A percentile compares a stretch with the other conserved stretches of the same genome.
These are phyloP conservation scores for Caenorhabditis sulstoni DNA, from an alignment of 2,888 invertebrate genomes.

Conservation along the genomic window DNA sequence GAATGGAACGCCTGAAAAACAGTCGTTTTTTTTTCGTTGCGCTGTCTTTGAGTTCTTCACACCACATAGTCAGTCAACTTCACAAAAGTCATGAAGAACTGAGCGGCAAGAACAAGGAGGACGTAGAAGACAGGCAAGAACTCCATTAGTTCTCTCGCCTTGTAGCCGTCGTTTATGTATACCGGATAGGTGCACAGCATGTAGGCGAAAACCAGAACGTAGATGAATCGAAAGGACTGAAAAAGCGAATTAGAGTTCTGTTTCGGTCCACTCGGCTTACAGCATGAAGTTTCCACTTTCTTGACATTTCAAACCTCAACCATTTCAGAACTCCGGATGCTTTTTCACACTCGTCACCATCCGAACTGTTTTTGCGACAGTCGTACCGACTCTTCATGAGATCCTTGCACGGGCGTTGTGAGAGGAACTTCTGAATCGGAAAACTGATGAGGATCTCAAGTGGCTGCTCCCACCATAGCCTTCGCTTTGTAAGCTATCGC, in stretches of 20 bases:
- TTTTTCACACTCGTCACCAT: too few species aligned
- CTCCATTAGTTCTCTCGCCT: neutral
- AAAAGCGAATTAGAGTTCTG: neutral
- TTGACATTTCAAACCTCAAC: neutral
- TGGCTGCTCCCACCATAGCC: constrained; percentile 30
- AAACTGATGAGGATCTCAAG: neutral
- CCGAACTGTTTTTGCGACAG: neutral
- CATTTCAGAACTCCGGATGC: neutral
- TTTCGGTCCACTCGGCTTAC: constrained; percentile 5
- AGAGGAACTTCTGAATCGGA: constrained; percentile 22
- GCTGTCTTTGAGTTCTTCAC: neutral
- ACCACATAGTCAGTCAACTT: constrained; percentile 20
- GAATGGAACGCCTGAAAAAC: too few species aligned
- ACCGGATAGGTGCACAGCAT: constrained; percentile 27
- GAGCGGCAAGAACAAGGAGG: constrained; percentile 10
- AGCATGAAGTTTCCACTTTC: constrained; percentile 14
- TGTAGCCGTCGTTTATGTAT: constrained; percentile 6
- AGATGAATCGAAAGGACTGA: neutral
- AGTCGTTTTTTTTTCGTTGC: too few species aligned
- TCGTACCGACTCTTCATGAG: constrained; percentile 2
- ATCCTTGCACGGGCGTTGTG: constrained; percentile 20
- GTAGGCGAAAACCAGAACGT: constrained; percentile 16
- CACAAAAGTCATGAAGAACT: constrained; percentile 19
- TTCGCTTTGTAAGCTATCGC: constrained; percentile 39
- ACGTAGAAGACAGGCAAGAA: constrained; percentile 21